Base-by-base conservation (phyloP, 2,113 vertebrate genomes). In the Marmota flaviventris region DNA sequence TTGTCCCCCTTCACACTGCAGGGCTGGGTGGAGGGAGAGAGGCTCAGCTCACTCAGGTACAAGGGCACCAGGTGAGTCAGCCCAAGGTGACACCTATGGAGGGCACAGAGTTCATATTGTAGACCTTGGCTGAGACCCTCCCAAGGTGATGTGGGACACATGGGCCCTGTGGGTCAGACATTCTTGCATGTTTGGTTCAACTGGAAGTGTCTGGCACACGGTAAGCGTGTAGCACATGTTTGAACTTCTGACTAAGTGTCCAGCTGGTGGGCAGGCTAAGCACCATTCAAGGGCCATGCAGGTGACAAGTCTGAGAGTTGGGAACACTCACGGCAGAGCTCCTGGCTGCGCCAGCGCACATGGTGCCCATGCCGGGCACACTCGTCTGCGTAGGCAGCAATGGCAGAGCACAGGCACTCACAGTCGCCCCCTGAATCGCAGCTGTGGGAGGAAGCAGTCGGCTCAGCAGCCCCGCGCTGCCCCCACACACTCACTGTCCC, bases 391-490 rank as follows among this genome's bases (percentile, higher is more conserved):
- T 99, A 99, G 58, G 99, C 93, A 45, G 99, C 99, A 0, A 99
- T 98, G 94, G 99, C 99, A 0, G 99, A 99, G 95, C 99, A 99
- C 65, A 99, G 98, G 97, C 99, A 99, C 97, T 99, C 99, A 51
- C 99, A 99, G 98, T 99, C 99, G 0, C 99, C 99, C 0, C 99
- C 99, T 0, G 99, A 98, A 96, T 99, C 98, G 0, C 99, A 99
- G n/a, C 99, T 99, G 98, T 3, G 42, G 0, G 37, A 73, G 32
- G n/a, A 22, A 10, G 17, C 0, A 0, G 0, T 95, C 53, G 92
- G 70, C 29, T 32, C 27, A 0, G 20, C 1, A 4, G 9, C 14
- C 12, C 25, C 17, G 2, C 1, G 11, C 0, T 0, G 10, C 0
- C 29, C 24, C 1, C 2, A 73, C 67, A 2, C 42, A 8, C 76